Base-by-base conservation (phyloP, 1,140 invertebrate genomes). In the Ruditapes philippinarum region DNA sequence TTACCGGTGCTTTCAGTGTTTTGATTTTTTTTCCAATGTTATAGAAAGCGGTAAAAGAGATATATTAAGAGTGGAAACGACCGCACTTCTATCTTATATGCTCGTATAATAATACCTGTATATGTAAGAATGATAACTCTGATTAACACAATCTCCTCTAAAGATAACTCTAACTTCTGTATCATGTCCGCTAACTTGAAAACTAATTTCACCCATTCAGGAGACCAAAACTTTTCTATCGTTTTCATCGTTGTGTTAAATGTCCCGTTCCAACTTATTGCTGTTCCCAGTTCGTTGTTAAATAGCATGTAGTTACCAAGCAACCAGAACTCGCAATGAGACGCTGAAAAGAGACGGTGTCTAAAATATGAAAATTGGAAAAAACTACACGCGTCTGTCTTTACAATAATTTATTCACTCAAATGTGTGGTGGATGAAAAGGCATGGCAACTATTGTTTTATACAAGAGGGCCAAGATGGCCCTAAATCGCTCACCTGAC, bases 321-420 rank as follows among this genome's bases (percentile, higher is more conserved):
- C 49, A 87, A 49, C 84, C 84, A 87, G 36, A 87, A 87, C 42
- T 87, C 84, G 19, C 78, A 33, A 76, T 87, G 84, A 2, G 84
- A 78, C 2, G 73, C 84, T 87, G 74, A 14, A 74, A 87, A 19
- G 5, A 65, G 7, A 65, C 33, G 33, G 7, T 11, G 5, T 7
- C 17, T 11, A 49, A 49, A 49, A 49, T 7, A 49, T 11, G 7
- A 11, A 49, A 7, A 11, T 49, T 49, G 17, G 7, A 17, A 49
- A 49, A 49, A 17, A 11, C 7, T 49, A 49, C 17, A 11, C 17
- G 17, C 7, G 7, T 11, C 45, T 49, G 45, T 49, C 45, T 7
- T 49, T 17, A 49, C 7, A 49, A 49, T 49, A 11, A 49, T 17
- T 49, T 49, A 11, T 49, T 17, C 7, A 11, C 7, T 7, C 7